Percentiles rank a stretch among this genome's conserved stretches.
Conservation (phyloP, 2,888 invertebrate species). For the Choristoneura rosaceana region DNA sequence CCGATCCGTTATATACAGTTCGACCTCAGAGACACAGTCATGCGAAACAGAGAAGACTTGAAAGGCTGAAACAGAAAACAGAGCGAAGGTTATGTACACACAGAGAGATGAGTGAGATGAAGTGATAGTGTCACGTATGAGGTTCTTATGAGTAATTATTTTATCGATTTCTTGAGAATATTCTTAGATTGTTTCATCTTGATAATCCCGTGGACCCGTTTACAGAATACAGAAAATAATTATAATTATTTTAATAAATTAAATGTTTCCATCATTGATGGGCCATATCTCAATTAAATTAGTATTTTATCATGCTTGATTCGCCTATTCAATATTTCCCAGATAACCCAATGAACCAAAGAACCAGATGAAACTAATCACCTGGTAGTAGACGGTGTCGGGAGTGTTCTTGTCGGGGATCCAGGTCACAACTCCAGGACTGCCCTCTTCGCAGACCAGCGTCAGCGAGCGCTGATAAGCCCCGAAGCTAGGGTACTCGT, state of each 20-base stretch:
- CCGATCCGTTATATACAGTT: constrained; percentile 58
- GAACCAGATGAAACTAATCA: constrained; percentile 56
- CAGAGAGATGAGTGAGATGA: constrained; percentile 47
- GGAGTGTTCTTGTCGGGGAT: constrained; percentile 94
- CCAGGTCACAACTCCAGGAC: constrained; percentile 94
- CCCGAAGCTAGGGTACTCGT: constrained; percentile 94
- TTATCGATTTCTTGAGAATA: background rate
- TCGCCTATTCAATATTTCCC: background rate
- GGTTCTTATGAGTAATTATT: constrained; percentile 23
- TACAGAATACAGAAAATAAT: background rate
- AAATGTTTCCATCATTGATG: background rate
- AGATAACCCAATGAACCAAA: background rate
- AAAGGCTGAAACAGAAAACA: constrained; percentile 85
- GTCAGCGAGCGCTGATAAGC: constrained; percentile 95
- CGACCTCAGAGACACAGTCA: constrained; percentile 67
- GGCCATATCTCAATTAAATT: background rate
- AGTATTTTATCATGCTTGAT: background rate
- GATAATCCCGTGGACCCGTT: background rate
- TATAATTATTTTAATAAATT: background rate
- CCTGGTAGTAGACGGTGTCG: constrained; percentile 97
- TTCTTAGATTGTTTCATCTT: background rate
- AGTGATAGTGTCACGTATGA: constrained; percentile 45
- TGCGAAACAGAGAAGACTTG: constrained; percentile 80
- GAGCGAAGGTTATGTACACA: constrained; percentile 77
- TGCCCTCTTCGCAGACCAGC: constrained; percentile 93